phyloP scores from a whole-genome alignment of 2,888 invertebrate species.

The Calameuta pallipes region DNA sequence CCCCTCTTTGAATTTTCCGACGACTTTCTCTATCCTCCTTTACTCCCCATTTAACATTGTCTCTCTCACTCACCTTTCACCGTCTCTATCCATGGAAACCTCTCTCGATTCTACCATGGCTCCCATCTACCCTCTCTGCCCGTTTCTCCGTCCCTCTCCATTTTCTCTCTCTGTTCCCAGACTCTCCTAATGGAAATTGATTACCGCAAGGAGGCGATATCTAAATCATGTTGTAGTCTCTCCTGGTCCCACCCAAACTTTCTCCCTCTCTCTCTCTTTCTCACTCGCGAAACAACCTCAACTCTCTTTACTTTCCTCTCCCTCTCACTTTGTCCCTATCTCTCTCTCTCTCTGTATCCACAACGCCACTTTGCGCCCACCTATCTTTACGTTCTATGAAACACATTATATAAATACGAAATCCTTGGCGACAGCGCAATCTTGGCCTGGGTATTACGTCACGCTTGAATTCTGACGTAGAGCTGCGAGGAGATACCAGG shows the following conservation, averaged over 20 bases:
- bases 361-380: conserved; percentile 20
- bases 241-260: conserved; percentile 11
- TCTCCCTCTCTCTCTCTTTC: conserved; percentile 29
- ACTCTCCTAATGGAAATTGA: conserved; percentile 60
- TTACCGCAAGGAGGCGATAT: conserved; percentile 57
- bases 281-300: not conserved
- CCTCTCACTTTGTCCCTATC: conserved; percentile 4
- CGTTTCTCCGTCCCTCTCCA: not conserved
- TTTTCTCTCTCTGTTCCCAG: conserved; percentile 35
- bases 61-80: not conserved
- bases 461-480: conserved; percentile 20
- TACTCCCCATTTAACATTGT: not conserved
- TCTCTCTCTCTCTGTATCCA: conserved; percentile 9
- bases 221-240: conserved; percentile 56
- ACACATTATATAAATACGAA: conserved; percentile 34
- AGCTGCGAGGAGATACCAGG: not conserved
- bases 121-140: not conserved
- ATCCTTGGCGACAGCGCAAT: conserved; percentile 37
- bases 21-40: conserved; percentile 16
- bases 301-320: conserved; percentile 17
- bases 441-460: conserved; percentile 26
- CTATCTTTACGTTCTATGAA: conserved; percentile 37
- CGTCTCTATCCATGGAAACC: not conserved
- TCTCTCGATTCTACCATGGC: not conserved
- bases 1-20: conserved; percentile 31